phyloP scores from a whole-genome alignment of 2,797 vertebrate genomes.

The Columba guinea region DNA sequence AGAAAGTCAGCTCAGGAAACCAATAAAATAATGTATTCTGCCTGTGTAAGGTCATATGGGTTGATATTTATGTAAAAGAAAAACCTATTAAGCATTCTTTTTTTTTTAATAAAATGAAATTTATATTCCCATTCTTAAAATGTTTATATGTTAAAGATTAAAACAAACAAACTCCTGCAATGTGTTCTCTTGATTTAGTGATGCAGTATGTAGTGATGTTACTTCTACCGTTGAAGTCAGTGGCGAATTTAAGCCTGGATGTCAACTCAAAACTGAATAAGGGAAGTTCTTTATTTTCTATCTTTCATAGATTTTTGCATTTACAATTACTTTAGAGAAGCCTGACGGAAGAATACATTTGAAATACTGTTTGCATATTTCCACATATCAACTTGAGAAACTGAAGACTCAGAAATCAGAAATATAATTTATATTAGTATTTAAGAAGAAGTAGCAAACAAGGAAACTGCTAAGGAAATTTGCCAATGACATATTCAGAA shows the following conservation, averaged over 20 bases:
- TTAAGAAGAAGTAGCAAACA: not conserved
- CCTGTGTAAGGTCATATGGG: not conserved
- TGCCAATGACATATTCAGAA: not conserved
- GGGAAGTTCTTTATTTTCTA: not conserved
- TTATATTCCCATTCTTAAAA: not conserved
- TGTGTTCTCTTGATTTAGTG: not conserved
- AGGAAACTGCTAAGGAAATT: not conserved
- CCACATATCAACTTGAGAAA: not conserved
- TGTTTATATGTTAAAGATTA: not conserved
- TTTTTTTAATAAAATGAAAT: not conserved
- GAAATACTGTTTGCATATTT: not conserved
- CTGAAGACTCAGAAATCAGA: not conserved
- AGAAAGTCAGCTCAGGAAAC: constrained; percentile 15
- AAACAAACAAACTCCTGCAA: not conserved
- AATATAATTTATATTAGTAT: not conserved
- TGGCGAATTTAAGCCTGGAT: not conserved
- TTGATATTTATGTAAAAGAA: not conserved
- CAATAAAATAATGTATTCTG: not conserved
- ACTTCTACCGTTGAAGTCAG: not conserved
- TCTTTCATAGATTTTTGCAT: not conserved
- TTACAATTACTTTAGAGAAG: not conserved
- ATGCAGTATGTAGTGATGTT: not conserved
- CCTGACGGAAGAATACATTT: not conserved
- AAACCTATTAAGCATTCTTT: not conserved
- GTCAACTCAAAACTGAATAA: not conserved